Evolutionary conservation across 2,888 invertebrate genomes (phyloP).

Genomic region (Drosophila vallismaia): DNA sequence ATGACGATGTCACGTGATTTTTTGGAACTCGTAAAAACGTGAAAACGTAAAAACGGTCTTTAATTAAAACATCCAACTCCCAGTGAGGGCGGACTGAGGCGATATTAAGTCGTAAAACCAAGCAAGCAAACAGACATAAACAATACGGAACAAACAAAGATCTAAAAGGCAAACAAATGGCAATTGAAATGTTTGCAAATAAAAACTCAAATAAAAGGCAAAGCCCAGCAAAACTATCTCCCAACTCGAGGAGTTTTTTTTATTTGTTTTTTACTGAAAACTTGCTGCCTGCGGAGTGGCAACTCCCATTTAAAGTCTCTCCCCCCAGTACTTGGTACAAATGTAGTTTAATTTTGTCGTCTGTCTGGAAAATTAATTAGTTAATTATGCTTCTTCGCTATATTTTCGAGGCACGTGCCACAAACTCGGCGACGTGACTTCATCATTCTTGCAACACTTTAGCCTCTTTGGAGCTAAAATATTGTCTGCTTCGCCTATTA

Average conservation of each 20-base stretch:
- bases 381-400: conserved; percentile 57
- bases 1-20: conserved; percentile 53
- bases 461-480: conserved; percentile 4
- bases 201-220: conserved; percentile 35
- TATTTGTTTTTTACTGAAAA: conserved; percentile 13
- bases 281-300: background rate
- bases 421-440: conserved; percentile 36
- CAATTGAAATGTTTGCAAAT: conserved; percentile 42
- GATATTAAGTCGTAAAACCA: conserved; percentile 32
- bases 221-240: conserved; percentile 11
- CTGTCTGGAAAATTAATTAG: conserved; percentile 65
- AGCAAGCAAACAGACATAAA: conserved; percentile 21
- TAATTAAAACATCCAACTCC: conserved; percentile 54
- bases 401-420: conserved; percentile 50
- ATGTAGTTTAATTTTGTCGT: conserved; percentile 22
- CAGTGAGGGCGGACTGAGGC: background rate
- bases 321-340: conserved; percentile 11
- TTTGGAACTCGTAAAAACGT: conserved; percentile 43
- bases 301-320: background rate
- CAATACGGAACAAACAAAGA: conserved; percentile 17
- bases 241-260: conserved; percentile 3
- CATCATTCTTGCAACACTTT: conserved; percentile 26
- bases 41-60: conserved; percentile 47
- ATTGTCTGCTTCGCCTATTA: conserved; percentile 29
- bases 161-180: conserved; percentile 34